phyloP scores from a whole-genome alignment of 1,140 invertebrate species.

The Anastrepha ludens region DNA sequence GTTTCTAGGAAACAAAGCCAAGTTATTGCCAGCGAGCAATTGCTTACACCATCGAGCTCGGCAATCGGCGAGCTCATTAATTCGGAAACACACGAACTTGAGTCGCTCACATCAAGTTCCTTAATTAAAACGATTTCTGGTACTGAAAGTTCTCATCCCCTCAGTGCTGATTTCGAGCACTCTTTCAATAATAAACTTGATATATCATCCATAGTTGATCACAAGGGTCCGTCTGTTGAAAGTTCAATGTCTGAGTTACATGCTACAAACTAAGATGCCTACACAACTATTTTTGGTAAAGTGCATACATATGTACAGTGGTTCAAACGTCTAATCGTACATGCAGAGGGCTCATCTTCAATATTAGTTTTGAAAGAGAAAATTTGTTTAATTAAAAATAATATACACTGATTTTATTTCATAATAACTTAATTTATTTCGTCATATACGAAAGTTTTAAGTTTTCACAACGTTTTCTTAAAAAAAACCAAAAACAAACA shows the following conservation, averaged over 20 bases:
- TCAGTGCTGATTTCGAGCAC: conserved; percentile 66
- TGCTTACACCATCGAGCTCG: conserved; percentile 72
- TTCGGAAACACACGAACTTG: conserved; percentile 75
- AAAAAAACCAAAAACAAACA: too few relatives aligned
- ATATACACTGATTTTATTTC: too few relatives aligned
- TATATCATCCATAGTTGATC: background rate
- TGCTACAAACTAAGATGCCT: conserved; percentile 14
- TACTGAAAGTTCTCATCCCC: conserved; percentile 63
- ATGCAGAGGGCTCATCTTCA: too few relatives aligned
- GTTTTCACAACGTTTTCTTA: too few relatives aligned
- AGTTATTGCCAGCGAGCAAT: conserved; percentile 69
- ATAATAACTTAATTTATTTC: too few relatives aligned
- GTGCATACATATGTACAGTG: background rate
- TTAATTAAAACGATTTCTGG: conserved; percentile 71
- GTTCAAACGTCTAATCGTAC: too few relatives aligned
- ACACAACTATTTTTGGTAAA: conserved; percentile 3
- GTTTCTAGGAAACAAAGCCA: conserved; percentile 67
- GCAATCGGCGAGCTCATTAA: conserved; percentile 71
- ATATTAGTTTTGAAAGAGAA: too few relatives aligned
- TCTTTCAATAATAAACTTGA: conserved; percentile 61
- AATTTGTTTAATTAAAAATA: too few relatives aligned
- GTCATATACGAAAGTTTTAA: too few relatives aligned
- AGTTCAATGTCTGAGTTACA: conserved; percentile 6
- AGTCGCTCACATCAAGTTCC: conserved; percentile 73
- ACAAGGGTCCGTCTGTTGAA: conserved; percentile 50